phyloP scores from a whole-genome alignment of 2,888 invertebrate species.

The Drosophila algonquin region DNA sequence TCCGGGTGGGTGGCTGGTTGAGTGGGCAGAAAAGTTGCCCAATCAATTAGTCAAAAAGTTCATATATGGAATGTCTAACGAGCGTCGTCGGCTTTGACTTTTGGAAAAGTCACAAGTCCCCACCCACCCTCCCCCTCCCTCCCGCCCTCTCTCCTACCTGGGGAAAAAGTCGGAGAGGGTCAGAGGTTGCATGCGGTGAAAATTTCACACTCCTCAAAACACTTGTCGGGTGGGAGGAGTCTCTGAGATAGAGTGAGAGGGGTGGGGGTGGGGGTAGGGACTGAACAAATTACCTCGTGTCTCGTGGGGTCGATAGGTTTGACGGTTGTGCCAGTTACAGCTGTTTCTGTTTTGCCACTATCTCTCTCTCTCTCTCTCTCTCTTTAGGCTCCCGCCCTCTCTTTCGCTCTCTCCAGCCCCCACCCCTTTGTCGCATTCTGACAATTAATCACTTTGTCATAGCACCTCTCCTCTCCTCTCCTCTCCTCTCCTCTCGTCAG shows the following conservation, averaged over 20 bases:
- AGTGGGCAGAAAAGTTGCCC: conserved; percentile 38
- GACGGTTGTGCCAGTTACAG: conserved; percentile 39
- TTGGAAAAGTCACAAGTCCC: conserved; percentile 25
- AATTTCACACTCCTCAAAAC: not conserved
- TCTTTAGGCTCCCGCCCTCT: not conserved
- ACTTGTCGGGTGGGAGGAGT: not conserved
- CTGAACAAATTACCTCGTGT: conserved; percentile 1
- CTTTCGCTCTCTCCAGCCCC: not conserved
- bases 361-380: not conserved
- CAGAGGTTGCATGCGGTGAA: not conserved
- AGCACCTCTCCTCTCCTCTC: conserved; percentile 4
- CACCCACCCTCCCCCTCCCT: too few species aligned
- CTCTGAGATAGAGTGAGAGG: too few species aligned
- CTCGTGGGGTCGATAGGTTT: conserved; percentile 37
- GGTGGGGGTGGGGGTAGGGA: too few species aligned
- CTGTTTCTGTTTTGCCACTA: not conserved
- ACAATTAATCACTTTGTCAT: conserved; percentile 71
- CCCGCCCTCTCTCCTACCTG: not conserved
- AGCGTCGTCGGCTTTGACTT: conserved; percentile 58
- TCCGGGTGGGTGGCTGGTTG: not conserved
- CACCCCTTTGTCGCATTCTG: conserved; percentile 30
- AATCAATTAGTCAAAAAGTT: conserved; percentile 67
- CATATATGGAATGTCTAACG: conserved; percentile 51
- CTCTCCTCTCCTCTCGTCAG: conserved; percentile 22
- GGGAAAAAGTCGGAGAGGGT: not conserved